Conservation (phyloP, 2,113 vertebrate genomes). For the Maccullochella peelii region DNA sequence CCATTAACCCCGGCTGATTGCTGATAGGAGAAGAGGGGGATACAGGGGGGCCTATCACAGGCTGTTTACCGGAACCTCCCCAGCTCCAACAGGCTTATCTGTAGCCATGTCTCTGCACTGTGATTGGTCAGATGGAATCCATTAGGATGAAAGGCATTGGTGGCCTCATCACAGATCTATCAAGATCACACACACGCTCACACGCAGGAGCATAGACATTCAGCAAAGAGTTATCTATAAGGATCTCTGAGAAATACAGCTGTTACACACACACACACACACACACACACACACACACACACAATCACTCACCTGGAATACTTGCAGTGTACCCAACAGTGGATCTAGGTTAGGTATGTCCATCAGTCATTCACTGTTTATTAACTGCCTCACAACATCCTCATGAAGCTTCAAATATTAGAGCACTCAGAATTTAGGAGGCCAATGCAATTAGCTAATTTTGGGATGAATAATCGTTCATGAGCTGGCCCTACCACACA, state of each 20-base stretch:
- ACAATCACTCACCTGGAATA: constrained; percentile 48
- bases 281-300: constrained; percentile 45
- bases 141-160: constrained; percentile 80
- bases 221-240: constrained; percentile 37
- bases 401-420: neutral
- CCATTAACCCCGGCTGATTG: constrained; percentile 79
- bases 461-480: neutral
- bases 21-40: constrained; percentile 75
- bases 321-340: neutral
- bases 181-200: constrained; percentile 62
- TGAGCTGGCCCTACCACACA: neutral
- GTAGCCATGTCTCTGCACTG: constrained; percentile 63
- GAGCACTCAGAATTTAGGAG: neutral
- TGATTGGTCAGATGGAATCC: constrained; percentile 83
- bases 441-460: neutral
- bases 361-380: neutral
- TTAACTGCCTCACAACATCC: neutral
- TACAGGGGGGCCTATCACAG: constrained; percentile 45
- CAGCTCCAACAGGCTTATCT: constrained; percentile 72
- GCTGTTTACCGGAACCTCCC: constrained; percentile 76
- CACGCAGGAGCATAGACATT: constrained; percentile 28
- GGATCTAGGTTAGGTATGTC: neutral
- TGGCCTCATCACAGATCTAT: constrained; percentile 76
- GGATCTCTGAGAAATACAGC: constrained; percentile 40
- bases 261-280: constrained; percentile 43